These are phyloP conservation scores for Hydrolagus affinis DNA, from an alignment of 2,113 vertebrate genomes.

Conservation along the genomic window DNA sequence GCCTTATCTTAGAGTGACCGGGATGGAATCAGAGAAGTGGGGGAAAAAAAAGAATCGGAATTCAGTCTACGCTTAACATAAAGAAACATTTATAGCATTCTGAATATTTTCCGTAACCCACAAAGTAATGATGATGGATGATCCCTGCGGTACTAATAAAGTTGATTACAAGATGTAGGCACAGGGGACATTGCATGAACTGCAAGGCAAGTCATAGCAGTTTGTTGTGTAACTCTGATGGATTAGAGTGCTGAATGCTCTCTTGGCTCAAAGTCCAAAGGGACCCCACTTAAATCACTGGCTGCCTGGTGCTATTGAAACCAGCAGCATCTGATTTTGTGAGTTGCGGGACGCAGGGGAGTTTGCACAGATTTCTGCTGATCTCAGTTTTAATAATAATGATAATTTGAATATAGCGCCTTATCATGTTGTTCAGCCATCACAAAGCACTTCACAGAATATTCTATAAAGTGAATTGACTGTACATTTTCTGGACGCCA, in stretches of 20 bases:
- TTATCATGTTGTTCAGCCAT: no score
- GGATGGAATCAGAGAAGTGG: not conserved
- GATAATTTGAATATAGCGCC: no score
- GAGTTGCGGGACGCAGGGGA: not conserved
- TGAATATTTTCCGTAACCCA: not conserved
- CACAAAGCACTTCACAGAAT: no score
- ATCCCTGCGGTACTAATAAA: slow-evolving; percentile 5
- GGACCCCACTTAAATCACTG: not conserved
- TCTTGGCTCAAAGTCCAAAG: not conserved
- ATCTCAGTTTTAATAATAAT: not conserved
- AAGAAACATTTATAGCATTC: slow-evolving; percentile 13
- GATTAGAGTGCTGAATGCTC: not conserved
- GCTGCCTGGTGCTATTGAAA: not conserved
- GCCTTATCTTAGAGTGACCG: not conserved
- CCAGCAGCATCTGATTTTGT: not conserved
- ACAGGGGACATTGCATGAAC: not conserved
- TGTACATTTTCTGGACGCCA: no score
- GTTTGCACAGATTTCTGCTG: not conserved
- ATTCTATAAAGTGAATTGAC: no score
- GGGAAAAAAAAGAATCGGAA: not conserved
- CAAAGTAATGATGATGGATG: slow-evolving; percentile 13
- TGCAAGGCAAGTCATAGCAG: not conserved
- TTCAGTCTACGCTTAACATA: not conserved
- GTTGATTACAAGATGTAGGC: not conserved
- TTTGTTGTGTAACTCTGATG: not conserved